phyloP scores from a whole-genome alignment of 2,113 vertebrate species.

The Phycodurus eques region DNA sequence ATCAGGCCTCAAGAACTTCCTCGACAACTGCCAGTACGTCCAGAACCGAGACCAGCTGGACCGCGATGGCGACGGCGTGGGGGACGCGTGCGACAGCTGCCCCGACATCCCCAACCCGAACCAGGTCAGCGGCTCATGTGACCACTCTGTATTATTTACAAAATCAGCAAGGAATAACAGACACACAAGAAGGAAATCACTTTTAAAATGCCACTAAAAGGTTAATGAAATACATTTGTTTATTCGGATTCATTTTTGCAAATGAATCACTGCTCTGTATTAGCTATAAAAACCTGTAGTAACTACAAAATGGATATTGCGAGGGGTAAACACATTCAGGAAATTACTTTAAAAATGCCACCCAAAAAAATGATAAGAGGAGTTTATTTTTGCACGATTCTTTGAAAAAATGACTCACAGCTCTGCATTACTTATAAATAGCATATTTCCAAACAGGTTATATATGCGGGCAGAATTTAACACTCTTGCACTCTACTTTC shows the following conservation, averaged over 20 bases:
- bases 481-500: constrained; percentile 53
- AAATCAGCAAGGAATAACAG: neutral
- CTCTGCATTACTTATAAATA: neutral
- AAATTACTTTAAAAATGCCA: neutral
- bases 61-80: constrained; percentile 88
- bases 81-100: constrained; percentile 95
- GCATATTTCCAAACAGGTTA: neutral
- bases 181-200: neutral
- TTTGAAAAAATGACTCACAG: neutral
- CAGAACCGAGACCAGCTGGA: constrained; percentile 87
- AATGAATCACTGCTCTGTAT: neutral
- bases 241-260: too few species aligned
- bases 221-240: neutral
- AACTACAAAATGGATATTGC: neutral
- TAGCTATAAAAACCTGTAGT: neutral
- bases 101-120: constrained; percentile 93
- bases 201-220: neutral
- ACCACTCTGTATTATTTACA: neutral
- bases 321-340: neutral
- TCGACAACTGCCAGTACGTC: constrained; percentile 93
- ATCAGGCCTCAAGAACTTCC: constrained; percentile 90
- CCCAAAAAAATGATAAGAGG: neutral
- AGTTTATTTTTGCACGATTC: neutral
- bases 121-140: constrained; percentile 76
- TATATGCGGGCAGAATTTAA: neutral